phyloP scores from a whole-genome alignment of 1,140 invertebrate genomes.

The Oedothorax gibbosus region DNA sequence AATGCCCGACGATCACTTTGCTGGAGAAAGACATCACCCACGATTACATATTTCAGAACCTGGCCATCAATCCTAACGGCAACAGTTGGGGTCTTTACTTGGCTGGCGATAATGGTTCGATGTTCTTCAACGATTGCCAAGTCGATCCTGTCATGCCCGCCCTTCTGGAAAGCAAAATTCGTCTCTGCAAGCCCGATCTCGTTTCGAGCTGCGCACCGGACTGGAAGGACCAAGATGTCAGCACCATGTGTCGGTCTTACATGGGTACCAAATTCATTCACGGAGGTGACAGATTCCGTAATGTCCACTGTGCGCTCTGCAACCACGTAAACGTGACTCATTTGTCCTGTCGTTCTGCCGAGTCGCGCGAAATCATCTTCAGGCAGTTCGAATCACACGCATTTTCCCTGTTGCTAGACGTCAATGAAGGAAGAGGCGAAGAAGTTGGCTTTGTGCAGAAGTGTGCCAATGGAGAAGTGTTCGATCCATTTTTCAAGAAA shows the following conservation, averaged over 20 bases:
- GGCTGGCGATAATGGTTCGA: background rate
- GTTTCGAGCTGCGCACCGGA: slow-evolving; percentile 8
- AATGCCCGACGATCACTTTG: slow-evolving; percentile 32
- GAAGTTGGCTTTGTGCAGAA: slow-evolving; percentile 67
- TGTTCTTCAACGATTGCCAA: slow-evolving; percentile 50
- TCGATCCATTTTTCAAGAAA: slow-evolving; percentile 72
- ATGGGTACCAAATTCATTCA: slow-evolving; percentile 28
- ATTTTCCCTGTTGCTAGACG: slow-evolving; percentile 73
- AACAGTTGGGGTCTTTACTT: slow-evolving; percentile 56
- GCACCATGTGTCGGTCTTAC: slow-evolving; percentile 46
- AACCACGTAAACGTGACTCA: slow-evolving; percentile 69
- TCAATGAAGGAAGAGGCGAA: slow-evolving; percentile 65
- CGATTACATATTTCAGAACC: slow-evolving; percentile 44
- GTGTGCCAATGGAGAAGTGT: slow-evolving; percentile 67
- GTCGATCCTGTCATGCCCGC: slow-evolving; percentile 43
- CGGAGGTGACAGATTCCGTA: slow-evolving; percentile 68
- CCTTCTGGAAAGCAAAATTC: slow-evolving; percentile 23
- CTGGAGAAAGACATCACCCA: slow-evolving; percentile 43
- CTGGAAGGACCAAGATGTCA: slow-evolving; percentile 26
- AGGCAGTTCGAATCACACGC: slow-evolving; percentile 69
- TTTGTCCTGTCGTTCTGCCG: slow-evolving; percentile 65
- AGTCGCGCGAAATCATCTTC: slow-evolving; percentile 59
- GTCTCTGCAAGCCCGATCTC: slow-evolving; percentile 29
- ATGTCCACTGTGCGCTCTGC: slow-evolving; percentile 74
- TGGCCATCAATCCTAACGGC: background rate